These are phyloP conservation scores for Hemistola chrysoprasaria DNA, from an alignment of 2,888 invertebrate genomes.

Conservation along the genomic window DNA sequence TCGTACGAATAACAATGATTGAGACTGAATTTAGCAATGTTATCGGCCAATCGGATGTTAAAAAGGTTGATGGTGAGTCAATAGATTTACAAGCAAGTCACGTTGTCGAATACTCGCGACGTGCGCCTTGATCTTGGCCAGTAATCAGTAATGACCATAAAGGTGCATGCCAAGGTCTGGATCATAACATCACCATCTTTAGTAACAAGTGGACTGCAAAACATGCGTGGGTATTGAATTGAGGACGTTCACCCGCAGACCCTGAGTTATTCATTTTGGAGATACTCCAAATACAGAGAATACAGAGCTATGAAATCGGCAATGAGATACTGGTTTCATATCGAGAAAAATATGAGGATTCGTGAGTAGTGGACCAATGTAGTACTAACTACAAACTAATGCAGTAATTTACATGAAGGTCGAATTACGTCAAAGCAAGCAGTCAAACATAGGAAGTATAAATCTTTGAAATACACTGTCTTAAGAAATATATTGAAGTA, in stretches of 20 bases:
- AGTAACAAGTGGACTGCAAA: conserved; percentile 41
- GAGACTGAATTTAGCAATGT: conserved; percentile 1
- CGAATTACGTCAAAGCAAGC: conserved; percentile 17
- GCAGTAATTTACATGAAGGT: conserved; percentile 13
- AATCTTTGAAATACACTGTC: conserved; percentile 21
- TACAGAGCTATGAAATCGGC: conserved; percentile 28
- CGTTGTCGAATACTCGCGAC: conserved; percentile 30
- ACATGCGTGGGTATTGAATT: conserved; percentile 55
- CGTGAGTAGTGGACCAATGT: conserved; percentile 2
- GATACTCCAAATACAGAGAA: conserved; percentile 62
- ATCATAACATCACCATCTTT: conserved; percentile 39
- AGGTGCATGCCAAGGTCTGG: conserved; percentile 32
- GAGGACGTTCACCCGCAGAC: conserved; percentile 64
- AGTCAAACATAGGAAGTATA: conserved; percentile 25
- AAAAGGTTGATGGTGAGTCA: conserved; percentile 28
- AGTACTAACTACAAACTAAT: not conserved
- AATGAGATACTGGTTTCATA: conserved; percentile 2
- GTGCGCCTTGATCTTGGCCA: conserved; percentile 42
- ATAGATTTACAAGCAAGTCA: conserved; percentile 33
- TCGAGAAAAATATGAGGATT: conserved; percentile 13
- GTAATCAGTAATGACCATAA: conserved; percentile 51
- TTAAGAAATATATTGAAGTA: conserved; percentile 11
- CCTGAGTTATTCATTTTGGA: conserved; percentile 63
- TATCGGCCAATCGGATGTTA: conserved; percentile 6
- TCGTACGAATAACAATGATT: conserved; percentile 17